A percentile compares a stretch with the other conserved stretches of the same genome.
phyloP scores from a whole-genome alignment of 2,113 vertebrate species.

The Passer montanus region DNA sequence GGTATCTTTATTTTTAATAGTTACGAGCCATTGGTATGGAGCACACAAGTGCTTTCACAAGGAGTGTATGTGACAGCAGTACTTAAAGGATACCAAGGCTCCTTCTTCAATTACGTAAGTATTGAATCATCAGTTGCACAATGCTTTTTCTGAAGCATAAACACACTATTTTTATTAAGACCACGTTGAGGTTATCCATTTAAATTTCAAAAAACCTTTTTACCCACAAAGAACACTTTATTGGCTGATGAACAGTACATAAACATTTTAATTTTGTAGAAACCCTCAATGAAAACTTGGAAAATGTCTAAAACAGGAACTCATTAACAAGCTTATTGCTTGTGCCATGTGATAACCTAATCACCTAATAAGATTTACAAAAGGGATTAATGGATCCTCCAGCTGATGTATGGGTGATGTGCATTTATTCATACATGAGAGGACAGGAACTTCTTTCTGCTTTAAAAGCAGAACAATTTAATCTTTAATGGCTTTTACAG shows the following conservation, averaged over 20 bases:
- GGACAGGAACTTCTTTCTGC: background rate
- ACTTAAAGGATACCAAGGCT: background rate
- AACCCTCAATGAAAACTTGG: background rate
- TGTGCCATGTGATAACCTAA: conserved; percentile 17
- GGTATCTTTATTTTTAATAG: background rate
- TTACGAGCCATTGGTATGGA: background rate
- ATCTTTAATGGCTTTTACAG: background rate
- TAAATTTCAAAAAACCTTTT: background rate
- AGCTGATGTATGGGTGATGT: background rate
- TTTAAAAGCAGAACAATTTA: background rate
- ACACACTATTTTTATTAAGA: background rate
- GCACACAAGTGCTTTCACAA: background rate
- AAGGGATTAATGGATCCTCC: background rate
- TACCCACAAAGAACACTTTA: background rate
- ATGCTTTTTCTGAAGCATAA: background rate
- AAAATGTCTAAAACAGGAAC: conserved; percentile 31
- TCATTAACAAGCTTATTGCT: background rate
- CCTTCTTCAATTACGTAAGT: background rate
- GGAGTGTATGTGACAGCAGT: background rate
- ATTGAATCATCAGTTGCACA: background rate
- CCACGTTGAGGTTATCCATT: background rate
- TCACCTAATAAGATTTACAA: conserved; percentile 38
- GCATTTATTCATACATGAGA: background rate
- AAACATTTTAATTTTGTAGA: background rate
- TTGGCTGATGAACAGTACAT: background rate